Evolutionary conservation across 2,888 invertebrate species (phyloP).

Genomic region (Acronicta aceris): DNA sequence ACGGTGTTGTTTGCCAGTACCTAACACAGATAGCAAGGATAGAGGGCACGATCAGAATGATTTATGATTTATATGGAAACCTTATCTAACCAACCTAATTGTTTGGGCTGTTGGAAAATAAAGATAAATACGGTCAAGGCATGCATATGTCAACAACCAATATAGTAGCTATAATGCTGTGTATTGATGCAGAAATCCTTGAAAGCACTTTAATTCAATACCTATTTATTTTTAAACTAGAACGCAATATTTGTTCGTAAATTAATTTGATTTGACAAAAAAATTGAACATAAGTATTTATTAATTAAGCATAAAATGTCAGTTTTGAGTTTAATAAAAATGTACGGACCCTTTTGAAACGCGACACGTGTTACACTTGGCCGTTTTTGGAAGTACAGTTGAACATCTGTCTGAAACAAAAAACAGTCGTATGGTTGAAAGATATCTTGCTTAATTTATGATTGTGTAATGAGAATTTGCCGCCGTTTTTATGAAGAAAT

Average conservation of each 20-base stretch:
- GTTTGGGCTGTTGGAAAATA: constrained; percentile 49
- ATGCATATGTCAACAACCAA: constrained; percentile 30
- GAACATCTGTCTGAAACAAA: constrained; percentile 49
- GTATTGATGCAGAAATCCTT: not conserved
- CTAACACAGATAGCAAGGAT: constrained; percentile 58
- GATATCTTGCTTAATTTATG: constrained; percentile 37
- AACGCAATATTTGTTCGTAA: no score
- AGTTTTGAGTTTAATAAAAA: constrained; percentile 2
- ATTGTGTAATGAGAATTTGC: constrained; percentile 18
- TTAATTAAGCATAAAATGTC: no score
- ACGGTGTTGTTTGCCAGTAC: constrained; percentile 61
- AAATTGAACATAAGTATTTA: no score
- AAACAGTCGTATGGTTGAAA: constrained; percentile 47
- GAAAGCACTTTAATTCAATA: no score
- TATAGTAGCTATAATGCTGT: not conserved
- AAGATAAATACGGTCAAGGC: constrained; percentile 57
- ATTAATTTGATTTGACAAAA: no score
- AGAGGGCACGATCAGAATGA: constrained; percentile 58
- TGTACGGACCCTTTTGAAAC: constrained; percentile 16
- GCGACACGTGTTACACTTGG: constrained; percentile 25
- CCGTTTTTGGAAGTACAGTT: constrained; percentile 26
- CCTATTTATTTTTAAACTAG: no score
- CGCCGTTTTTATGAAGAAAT: not conserved
- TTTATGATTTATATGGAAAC: constrained; percentile 67
- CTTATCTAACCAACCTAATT: constrained; percentile 71